These are phyloP conservation scores for Salticus scenicus DNA, from an alignment of 2,888 invertebrate species.

Conservation along the genomic window DNA sequence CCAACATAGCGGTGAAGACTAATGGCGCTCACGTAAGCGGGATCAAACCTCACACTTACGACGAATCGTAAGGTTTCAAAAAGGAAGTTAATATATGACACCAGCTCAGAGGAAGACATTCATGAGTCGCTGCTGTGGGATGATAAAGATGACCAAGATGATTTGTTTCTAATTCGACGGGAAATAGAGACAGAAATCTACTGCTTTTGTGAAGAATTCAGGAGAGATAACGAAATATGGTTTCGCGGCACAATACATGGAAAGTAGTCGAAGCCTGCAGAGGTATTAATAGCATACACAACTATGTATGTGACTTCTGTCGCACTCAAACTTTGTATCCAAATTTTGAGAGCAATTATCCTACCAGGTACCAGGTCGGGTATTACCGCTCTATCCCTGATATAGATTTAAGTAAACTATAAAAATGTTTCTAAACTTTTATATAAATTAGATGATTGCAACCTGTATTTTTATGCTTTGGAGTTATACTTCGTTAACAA, in stretches of 20 bases:
- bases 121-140: background rate
- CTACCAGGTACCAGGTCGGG: too few relatives aligned
- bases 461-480: too few relatives aligned
- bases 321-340: background rate
- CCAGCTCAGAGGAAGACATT: background rate
- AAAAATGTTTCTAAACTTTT: too few relatives aligned
- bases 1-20: too few relatives aligned
- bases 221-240: background rate
- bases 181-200: background rate
- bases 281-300: background rate
- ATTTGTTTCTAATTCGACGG: background rate
- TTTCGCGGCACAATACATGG: background rate
- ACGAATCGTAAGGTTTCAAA: background rate
- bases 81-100: background rate
- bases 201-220: background rate
- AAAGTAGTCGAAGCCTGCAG: background rate
- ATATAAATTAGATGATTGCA: too few relatives aligned
- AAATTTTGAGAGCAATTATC: background rate
- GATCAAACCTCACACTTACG: background rate
- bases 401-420: too few relatives aligned
- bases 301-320: background rate
- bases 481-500: too few relatives aligned
- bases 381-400: too few relatives aligned
- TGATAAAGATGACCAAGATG: background rate
- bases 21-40: too few relatives aligned